Base-by-base conservation (phyloP, 2,113 vertebrate genomes). In the Sceloporus undulatus region DNA sequence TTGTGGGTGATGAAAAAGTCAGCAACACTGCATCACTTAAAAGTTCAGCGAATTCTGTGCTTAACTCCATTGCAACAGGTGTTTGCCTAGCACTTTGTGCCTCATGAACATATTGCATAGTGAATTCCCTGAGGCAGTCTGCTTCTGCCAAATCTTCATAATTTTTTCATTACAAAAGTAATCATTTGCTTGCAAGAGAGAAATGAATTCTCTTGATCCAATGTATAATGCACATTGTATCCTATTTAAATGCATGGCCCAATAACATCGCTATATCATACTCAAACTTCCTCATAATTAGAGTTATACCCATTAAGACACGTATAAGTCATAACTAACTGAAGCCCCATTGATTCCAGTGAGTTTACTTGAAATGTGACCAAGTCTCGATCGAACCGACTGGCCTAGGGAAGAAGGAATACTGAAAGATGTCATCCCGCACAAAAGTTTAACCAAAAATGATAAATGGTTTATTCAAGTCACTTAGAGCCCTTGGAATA, bases 221-320 rank as follows among this genome's bases (percentile, higher is more conserved):
- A 10, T 70, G 13, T 23, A 56, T 82, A 29, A 16, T 79, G 81
- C 52, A 92, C n/a, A 82, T 62, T 42, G 16, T 66, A 81, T n/a
- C n/a, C 5, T 52, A 9, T 13, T 14, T 5, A 79, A 14, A 82
- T 78, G 3, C 52, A 14, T 23, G 68, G 25, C 38, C 21, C 48
- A 23, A 56, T 84, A 25, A 0, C 54, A 2, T 70, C 2, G 81
- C 29, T 85, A 9, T 25, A 21, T 27, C 27, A 25, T 42, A 29
- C 48, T 23, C 16, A 82, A 38, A 70, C 11, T 25, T 48, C 27
- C 18, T 40, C 81, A 29, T 70, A 62, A 13, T 68, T 82, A 66
- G 62, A n/a, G 25, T 82, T 59, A 70, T 62, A 66, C 7, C 65
- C 25, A 70, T 7, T 19, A 25, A 25, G 27, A 71, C 9, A 4